Conservation (phyloP, 2,113 vertebrate genomes). For the Odocoileus virginianus region DNA sequence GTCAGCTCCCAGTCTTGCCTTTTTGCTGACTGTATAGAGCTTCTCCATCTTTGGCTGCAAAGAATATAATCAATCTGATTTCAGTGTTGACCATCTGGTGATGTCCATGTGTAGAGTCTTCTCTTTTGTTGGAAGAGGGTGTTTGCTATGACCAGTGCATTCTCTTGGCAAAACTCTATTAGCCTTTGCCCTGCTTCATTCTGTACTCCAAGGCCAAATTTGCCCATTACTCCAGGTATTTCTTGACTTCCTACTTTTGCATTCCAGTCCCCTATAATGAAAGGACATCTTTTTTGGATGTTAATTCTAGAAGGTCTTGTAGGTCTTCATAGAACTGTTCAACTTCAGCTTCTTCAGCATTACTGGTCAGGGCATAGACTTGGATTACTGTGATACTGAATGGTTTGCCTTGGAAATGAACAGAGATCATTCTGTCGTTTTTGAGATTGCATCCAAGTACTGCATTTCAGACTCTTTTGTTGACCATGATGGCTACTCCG, state of each 20-base stretch:
- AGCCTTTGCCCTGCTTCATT: neutral
- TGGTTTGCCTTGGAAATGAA: neutral
- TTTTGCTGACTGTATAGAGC: neutral
- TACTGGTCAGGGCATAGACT: neutral
- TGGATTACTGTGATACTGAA: neutral
- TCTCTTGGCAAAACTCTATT: neutral
- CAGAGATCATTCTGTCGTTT: neutral
- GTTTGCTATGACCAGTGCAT: neutral
- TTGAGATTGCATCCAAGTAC: neutral
- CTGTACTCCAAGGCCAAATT: neutral
- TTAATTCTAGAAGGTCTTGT: neutral
- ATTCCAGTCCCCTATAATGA: neutral
- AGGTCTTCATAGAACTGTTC: neutral
- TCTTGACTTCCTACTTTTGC: neutral
- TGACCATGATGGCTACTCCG: neutral
- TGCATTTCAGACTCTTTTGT: neutral
- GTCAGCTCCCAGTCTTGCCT: neutral
- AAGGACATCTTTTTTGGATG: neutral
- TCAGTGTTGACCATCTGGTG: neutral
- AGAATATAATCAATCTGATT: neutral
- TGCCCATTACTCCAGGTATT: neutral
- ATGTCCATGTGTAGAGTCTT: neutral
- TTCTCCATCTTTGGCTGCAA: neutral
- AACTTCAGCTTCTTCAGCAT: neutral
- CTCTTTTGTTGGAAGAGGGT: neutral